phyloP scores from a whole-genome alignment of 2,797 vertebrate species.

The Discoglossus pictus region DNA sequence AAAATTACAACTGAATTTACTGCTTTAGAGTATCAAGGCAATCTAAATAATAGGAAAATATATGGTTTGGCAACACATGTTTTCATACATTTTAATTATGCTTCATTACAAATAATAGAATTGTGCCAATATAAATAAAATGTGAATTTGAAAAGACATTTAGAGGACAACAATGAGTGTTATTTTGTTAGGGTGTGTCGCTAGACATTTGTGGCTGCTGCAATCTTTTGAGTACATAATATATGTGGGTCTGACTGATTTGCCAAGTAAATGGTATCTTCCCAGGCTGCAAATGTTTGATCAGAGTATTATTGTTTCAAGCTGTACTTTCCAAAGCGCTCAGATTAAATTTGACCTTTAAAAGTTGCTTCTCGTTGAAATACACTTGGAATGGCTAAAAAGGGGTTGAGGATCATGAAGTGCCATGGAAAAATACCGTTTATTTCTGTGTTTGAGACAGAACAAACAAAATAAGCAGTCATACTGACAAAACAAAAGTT shows the following conservation, averaged over 20 bases:
- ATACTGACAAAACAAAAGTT: too few species aligned
- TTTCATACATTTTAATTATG: constrained; percentile 31
- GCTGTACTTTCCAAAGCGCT: constrained; percentile 11
- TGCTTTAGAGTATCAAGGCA: too few species aligned
- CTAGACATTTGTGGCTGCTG: constrained; percentile 28
- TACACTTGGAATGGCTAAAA: background rate
- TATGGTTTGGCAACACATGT: constrained; percentile 8
- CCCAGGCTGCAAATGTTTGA: constrained; percentile 2
- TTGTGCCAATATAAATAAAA: constrained; percentile 20
- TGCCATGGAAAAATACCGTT: too few species aligned
- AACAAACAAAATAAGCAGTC: too few species aligned
- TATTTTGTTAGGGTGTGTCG: constrained; percentile 35
- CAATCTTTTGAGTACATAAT: constrained; percentile 18
- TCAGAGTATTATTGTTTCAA: constrained; percentile 22
- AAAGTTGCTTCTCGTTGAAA: constrained; percentile 3
- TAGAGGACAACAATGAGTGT: constrained; percentile 14
- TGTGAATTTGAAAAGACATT: constrained; percentile 24
- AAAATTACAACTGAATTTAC: constrained; percentile 21
- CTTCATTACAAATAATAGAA: constrained; percentile 11
- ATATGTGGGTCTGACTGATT: constrained; percentile 16
- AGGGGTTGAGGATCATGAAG: background rate
- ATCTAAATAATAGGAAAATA: too few species aligned
- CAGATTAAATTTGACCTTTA: constrained; percentile 9
- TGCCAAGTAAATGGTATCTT: constrained; percentile 6
- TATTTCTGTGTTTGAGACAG: too few species aligned